Evolutionary conservation across 2,113 vertebrate species (phyloP).

Genomic region (Rhynchomys soricoides): DNA sequence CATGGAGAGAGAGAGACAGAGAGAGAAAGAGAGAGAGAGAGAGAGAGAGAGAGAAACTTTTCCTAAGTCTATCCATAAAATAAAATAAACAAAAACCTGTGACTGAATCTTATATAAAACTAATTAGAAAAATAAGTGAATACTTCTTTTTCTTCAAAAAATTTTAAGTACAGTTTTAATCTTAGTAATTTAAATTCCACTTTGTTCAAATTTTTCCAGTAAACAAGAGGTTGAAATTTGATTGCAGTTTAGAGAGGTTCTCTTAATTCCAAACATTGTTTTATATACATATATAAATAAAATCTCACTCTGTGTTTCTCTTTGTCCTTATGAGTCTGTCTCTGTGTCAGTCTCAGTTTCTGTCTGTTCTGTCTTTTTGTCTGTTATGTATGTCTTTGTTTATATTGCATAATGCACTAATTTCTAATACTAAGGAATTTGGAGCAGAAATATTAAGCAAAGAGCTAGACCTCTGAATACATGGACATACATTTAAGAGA

Average conservation of each 20-base stretch:
- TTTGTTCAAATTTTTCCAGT: neutral
- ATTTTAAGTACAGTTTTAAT: constrained; percentile 12
- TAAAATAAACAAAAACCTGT: neutral
- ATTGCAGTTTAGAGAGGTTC: neutral
- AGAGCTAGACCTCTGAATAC: neutral
- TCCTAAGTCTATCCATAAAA: neutral
- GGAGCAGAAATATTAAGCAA: neutral
- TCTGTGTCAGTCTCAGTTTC: neutral
- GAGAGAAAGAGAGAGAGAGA: too few species aligned
- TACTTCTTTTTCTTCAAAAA: constrained; percentile 52
- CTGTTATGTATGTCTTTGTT: neutral
- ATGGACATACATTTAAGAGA: neutral
- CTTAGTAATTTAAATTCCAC: constrained; percentile 40
- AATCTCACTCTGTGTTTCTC: neutral
- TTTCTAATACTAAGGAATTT: neutral
- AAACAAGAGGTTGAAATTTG: neutral
- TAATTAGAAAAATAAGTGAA: constrained; percentile 44
- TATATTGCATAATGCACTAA: neutral
- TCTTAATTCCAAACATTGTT: neutral
- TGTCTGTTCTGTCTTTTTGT: neutral
- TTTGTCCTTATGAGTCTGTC: neutral
- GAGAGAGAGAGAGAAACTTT: neutral
- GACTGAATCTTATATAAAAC: constrained; percentile 58
- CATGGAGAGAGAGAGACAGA: too few species aligned
- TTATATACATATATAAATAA: too few species aligned